Evolutionary conservation across 2,797 vertebrate species (phyloP).

Genomic region (Gallinago nigripennis): DNA sequence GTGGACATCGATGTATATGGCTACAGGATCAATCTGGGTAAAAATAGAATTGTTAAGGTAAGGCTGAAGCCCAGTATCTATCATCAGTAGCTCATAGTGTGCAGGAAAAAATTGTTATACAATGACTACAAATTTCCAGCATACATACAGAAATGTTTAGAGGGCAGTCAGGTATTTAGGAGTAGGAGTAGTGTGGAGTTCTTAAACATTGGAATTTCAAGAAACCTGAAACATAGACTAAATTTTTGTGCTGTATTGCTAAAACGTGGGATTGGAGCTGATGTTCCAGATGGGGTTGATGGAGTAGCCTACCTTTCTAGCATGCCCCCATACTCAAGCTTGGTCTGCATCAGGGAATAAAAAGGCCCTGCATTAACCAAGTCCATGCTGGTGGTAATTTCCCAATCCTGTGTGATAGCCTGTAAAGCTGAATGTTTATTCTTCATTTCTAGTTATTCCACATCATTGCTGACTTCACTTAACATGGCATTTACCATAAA

Average conservation of each 20-base stretch:
- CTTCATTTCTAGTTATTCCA: neutral
- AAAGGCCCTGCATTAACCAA: neutral
- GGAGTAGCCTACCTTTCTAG: neutral
- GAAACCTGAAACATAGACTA: neutral
- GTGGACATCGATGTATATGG: neutral
- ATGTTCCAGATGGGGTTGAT: neutral
- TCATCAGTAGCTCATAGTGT: neutral
- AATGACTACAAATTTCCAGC: neutral
- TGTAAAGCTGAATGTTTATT: neutral
- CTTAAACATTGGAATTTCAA: neutral
- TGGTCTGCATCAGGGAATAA: neutral
- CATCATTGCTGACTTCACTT: neutral
- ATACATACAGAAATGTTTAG: neutral
- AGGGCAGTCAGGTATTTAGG: neutral
- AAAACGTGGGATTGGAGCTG: neutral
- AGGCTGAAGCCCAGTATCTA: neutral
- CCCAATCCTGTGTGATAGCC: neutral
- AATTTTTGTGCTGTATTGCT: neutral
- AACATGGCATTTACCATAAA: neutral
- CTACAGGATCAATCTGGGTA: conserved; percentile 3
- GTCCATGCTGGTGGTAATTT: neutral
- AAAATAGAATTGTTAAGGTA: conserved; percentile 43
- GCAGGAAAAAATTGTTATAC: neutral
- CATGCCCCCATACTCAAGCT: neutral
- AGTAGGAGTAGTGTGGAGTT: neutral